Evolutionary conservation across 2,113 vertebrate species (phyloP).

Genomic region (Osmerus mordax): DNA sequence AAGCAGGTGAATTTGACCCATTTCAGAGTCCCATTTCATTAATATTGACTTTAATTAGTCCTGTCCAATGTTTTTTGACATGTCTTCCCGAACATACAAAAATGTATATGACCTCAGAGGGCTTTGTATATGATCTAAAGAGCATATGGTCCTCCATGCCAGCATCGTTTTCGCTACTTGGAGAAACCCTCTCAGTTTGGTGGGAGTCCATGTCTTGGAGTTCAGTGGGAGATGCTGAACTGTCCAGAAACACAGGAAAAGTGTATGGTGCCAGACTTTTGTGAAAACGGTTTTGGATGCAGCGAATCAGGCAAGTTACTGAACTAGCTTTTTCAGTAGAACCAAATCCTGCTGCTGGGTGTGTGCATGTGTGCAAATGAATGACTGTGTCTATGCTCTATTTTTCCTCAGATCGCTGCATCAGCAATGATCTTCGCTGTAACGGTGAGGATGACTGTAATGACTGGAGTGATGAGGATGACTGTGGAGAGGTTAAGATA

Average conservation of each 20-base stretch:
- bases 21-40: no score
- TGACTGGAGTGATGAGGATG: conserved; percentile 78
- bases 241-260: conserved; percentile 55
- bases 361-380: neutral
- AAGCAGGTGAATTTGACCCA: conserved; percentile 72
- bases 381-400: neutral
- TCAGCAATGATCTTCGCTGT: conserved; percentile 80
- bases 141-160: neutral
- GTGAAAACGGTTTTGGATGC: conserved; percentile 82
- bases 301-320: conserved; percentile 72
- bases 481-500: conserved; percentile 64
- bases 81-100: neutral
- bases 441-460: conserved; percentile 84
- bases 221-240: conserved; percentile 72
- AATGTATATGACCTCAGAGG: neutral
- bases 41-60: neutral
- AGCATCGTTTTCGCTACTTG: conserved; percentile 79
- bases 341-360: no score
- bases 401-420: conserved; percentile 79
- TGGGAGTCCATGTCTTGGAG: conserved; percentile 69
- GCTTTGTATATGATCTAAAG: no score
- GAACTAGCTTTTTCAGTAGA: neutral
- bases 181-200: conserved; percentile 70
- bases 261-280: conserved; percentile 69
- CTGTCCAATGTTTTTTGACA: neutral